Percentiles rank a stretch among this genome's conserved stretches.
Conservation (phyloP, 2,888 invertebrate genomes). For the Eremobia ochroleuca region DNA sequence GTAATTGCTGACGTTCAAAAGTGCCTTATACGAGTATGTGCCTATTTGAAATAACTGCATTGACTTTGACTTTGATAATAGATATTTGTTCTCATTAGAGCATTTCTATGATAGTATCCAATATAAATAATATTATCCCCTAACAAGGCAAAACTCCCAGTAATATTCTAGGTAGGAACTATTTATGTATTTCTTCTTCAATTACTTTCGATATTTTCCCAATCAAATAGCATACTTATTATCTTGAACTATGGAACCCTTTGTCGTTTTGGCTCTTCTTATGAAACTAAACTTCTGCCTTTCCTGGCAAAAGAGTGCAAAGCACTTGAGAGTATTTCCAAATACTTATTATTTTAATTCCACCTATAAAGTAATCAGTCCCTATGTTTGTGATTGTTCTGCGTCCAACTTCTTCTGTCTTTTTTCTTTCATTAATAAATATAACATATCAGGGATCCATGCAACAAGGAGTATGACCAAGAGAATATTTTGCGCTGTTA, state of each 20-base stretch:
- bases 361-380: conserved; percentile 42
- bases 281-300: conserved; percentile 40
- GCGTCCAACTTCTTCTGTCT: conserved; percentile 72
- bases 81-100: not conserved
- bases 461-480: conserved; percentile 89
- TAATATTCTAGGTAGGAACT: conserved; percentile 19
- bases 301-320: conserved; percentile 35
- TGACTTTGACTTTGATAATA: too few relatives aligned
- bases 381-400: conserved; percentile 74
- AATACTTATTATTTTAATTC: conserved; percentile 52
- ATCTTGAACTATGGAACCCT: conserved; percentile 5
- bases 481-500: conserved; percentile 92
- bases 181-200: not conserved
- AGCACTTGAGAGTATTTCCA: conserved; percentile 63
- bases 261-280: conserved; percentile 36
- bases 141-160: not conserved
- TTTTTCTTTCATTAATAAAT: conserved; percentile 79
- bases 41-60: too few relatives aligned
- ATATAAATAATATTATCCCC: not conserved
- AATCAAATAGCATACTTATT: conserved; percentile 6
- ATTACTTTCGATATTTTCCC: conserved; percentile 5
- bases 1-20: too few relatives aligned
- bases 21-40: too few relatives aligned
- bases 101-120: not conserved
- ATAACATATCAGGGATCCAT: conserved; percentile 92